These are phyloP conservation scores for Perca schrenkii DNA, from an alignment of 2,113 vertebrate genomes.

Conservation along the genomic window DNA sequence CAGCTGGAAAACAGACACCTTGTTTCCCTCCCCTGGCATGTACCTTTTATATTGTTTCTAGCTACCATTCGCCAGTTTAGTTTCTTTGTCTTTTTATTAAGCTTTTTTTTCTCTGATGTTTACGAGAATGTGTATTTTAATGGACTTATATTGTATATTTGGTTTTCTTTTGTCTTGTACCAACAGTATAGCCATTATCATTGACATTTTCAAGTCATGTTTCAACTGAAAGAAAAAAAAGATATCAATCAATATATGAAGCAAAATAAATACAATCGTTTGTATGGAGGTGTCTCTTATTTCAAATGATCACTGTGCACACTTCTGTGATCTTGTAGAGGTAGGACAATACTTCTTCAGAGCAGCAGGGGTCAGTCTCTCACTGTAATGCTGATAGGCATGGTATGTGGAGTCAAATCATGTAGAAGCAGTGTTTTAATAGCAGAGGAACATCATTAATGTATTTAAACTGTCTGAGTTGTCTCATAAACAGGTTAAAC, in stretches of 20 bases:
- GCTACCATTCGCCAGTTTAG: slow-evolving; percentile 16
- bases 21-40: slow-evolving; percentile 31
- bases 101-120: slow-evolving; percentile 57
- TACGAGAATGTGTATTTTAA: slow-evolving; percentile 64
- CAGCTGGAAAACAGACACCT: slow-evolving; percentile 18
- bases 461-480: neutral
- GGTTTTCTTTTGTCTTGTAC: slow-evolving; percentile 64
- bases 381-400: neutral
- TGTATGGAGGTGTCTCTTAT: slow-evolving; percentile 58
- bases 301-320: neutral
- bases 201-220: slow-evolving; percentile 67
- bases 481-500: slow-evolving; percentile 46
- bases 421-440: neutral
- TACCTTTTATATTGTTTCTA: slow-evolving; percentile 53
- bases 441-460: neutral
- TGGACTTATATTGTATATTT: slow-evolving; percentile 58
- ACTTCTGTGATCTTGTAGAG: too few species aligned
- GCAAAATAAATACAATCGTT: slow-evolving; percentile 75
- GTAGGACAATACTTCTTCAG: neutral
- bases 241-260: slow-evolving; percentile 65
- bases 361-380: slow-evolving; percentile 40
- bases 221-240: slow-evolving; percentile 56
- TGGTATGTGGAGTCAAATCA: neutral
- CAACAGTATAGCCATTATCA: slow-evolving; percentile 70
- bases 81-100: slow-evolving; percentile 35